Percentiles rank a stretch among this genome's conserved stretches.
Conservation (phyloP, 2,888 invertebrate species). For the Leptarthrus brevirostris region DNA sequence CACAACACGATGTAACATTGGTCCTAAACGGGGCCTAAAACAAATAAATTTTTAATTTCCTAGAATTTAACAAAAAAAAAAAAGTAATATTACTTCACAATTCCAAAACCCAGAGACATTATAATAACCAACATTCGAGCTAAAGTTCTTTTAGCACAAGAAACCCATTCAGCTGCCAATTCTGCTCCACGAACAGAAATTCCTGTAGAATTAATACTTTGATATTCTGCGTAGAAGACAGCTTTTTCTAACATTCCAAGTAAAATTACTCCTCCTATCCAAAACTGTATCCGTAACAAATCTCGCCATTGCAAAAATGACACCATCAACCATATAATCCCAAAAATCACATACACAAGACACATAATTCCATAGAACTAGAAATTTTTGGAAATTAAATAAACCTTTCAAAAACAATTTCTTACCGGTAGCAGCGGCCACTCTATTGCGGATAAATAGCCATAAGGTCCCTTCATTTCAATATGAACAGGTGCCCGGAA, state of each 20-base stretch:
- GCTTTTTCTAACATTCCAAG: conserved; percentile 89
- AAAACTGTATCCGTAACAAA: conserved; percentile 91
- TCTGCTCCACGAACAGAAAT: conserved; percentile 76
- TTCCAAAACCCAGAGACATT: conserved; percentile 94
- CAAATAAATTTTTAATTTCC: conserved; percentile 21
- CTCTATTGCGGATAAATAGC: conserved; percentile 89
- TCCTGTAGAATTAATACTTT: conserved; percentile 79
- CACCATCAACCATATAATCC: conserved; percentile 83
- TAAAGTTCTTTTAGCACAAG: conserved; percentile 89
- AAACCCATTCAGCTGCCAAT: conserved; percentile 89
- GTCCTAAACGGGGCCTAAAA: conserved; percentile 85
- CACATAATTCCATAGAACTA: conserved; percentile 94
- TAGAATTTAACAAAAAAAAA: no score
- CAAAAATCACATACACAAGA: conserved; percentile 84
- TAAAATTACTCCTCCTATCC: conserved; percentile 93
- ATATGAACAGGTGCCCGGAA: conserved; percentile 75
- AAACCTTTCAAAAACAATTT: conserved; percentile 53
- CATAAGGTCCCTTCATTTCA: conserved; percentile 80
- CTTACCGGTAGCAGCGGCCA: conserved; percentile 86
- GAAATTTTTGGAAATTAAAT: no score
- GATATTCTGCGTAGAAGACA: conserved; percentile 90
- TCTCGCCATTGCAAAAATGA: conserved; percentile 92
- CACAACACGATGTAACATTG: conserved; percentile 88
- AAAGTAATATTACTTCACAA: conserved; percentile 90
- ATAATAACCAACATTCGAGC: conserved; percentile 95